Conservation (phyloP, 2,113 vertebrate genomes). For the Calidris pygmaea region DNA sequence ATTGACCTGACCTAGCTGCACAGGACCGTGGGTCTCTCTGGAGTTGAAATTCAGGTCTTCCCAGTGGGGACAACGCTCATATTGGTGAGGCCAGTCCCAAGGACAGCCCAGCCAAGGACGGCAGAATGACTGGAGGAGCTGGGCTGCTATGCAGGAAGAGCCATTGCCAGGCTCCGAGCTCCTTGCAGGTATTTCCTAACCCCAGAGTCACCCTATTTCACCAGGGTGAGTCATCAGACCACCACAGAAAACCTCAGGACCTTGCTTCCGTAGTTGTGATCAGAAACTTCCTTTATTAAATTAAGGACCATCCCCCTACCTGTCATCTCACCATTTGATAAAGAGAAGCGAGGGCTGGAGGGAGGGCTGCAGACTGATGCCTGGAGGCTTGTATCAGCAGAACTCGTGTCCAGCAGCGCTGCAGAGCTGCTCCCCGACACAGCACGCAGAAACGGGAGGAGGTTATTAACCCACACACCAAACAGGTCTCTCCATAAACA, state of each 20-base stretch:
- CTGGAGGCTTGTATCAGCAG: background rate
- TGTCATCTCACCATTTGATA: background rate
- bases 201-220: background rate
- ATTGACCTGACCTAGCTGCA: background rate
- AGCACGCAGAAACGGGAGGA: rapidly evolving
- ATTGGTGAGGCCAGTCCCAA: background rate
- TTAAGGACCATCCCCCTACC: background rate
- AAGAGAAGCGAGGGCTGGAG: background rate
- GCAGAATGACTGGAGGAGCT: background rate
- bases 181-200: background rate
- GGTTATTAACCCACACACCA: background rate
- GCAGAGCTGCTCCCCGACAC: background rate
- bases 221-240: slow-evolving; percentile 29
- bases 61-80: background rate
- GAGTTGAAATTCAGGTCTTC: background rate
- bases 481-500: rapidly evolving
- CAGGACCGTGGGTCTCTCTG: background rate
- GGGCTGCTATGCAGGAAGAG: background rate
- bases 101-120: background rate
- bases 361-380: background rate
- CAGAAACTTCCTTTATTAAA: slow-evolving; percentile 38
- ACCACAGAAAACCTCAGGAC: background rate
- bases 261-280: background rate
- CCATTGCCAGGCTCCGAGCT: background rate
- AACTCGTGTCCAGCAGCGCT: background rate